These are phyloP conservation scores for Dryomyza anilis DNA, from an alignment of 2,888 invertebrate species.

Conservation along the genomic window DNA sequence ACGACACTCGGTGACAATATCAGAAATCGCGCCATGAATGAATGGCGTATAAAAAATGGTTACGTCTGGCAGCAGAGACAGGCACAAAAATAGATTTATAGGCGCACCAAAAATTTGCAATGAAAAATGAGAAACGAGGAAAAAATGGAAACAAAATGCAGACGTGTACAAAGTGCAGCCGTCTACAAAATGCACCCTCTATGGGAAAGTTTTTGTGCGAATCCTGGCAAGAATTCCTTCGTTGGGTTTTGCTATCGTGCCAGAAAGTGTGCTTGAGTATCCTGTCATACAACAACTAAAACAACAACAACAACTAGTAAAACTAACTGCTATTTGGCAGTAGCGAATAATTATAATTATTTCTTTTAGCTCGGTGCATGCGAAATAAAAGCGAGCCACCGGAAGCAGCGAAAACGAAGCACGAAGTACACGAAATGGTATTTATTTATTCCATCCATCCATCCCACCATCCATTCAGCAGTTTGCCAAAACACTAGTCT, in stretches of 20 bases:
- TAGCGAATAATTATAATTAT: slow-evolving; percentile 14
- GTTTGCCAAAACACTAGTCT: background rate
- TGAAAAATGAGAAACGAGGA: background rate
- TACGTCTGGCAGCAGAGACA: background rate
- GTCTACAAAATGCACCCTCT: background rate
- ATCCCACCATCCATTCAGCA: no score
- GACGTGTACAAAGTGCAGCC: background rate
- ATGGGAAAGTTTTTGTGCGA: background rate
- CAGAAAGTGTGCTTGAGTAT: background rate
- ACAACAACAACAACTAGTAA: background rate
- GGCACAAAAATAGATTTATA: background rate
- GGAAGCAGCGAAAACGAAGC: background rate
- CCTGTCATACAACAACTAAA: slow-evolving; percentile 11
- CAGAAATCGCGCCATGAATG: slow-evolving; percentile 16
- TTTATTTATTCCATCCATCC: no score
- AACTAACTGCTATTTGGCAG: background rate
- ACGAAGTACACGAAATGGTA: background rate
- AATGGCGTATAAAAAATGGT: background rate
- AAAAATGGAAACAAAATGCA: background rate
- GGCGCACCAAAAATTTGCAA: background rate
- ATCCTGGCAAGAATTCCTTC: background rate
- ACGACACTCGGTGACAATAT: background rate
- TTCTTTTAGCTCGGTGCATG: slow-evolving; percentile 16
- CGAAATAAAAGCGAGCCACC: background rate
- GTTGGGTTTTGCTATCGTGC: background rate